Evolutionary conservation across 2,888 invertebrate genomes (phyloP), one percentile per base, ranked within the genome.

Genomic region (Cheilosia vernalis): DNA sequence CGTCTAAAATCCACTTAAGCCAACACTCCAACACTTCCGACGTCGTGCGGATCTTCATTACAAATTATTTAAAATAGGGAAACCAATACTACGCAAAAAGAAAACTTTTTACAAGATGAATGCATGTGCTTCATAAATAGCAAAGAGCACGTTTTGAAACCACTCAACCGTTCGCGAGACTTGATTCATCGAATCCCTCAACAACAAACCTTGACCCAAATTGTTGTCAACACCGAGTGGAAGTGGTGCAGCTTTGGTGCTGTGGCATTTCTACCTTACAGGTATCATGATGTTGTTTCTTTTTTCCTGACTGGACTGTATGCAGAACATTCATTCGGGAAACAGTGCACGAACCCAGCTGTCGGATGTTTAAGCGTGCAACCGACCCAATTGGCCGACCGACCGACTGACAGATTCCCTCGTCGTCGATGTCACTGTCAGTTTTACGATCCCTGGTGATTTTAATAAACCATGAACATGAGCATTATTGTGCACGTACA

Each of bases 401-500:
- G 33, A 40, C 21, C 17, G 6, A 24, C 24, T 27, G 51, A 40
- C 24, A 40, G 51, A 40, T 53, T 17, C 30, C 33, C 44, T n/a
- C 24, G 21, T 19, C 19, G 49, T 21, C 42, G 42, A 21, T 67
- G 67, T 15, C 67, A 67, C 19, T 69, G 66, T 55, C 55, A 44
- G n/a, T 56, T 24, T 30, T 67, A 44, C 67, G 30, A 55, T 21
- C 55, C 42, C 40, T 67, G 19, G 17, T 33, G 33, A 19, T 47
- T 47, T 56, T 21, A 69, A 69, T 69, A 56, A 69, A 56, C 67
- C 44, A 69, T 69, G 67, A 69, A 44, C 30, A n/a, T 19, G 67
- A 56, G 56, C 30, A 21, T 19, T 44, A 56, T 69, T 69, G 56
- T 55, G 55, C 55, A 44, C 67, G 55, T 55, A 44, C 30, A 13